These are phyloP conservation scores for Sipha maydis DNA, from an alignment of 2,888 invertebrate genomes.

Conservation along the genomic window DNA sequence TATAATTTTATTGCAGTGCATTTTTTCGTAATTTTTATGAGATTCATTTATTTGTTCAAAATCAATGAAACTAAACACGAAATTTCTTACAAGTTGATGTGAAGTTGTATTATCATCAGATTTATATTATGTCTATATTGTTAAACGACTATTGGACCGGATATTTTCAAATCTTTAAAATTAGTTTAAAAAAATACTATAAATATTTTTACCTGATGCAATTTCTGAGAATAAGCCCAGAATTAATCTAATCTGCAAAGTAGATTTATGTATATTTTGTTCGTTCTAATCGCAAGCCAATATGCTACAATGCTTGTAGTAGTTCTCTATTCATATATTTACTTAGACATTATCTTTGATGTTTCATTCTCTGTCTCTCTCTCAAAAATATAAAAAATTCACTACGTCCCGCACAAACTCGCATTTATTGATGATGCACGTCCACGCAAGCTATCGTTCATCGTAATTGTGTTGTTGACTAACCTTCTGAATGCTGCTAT, in stretches of 20 bases:
- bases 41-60: no score
- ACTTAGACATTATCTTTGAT: no score
- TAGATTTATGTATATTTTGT: not conserved
- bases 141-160: not conserved
- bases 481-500: not conserved
- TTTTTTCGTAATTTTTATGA: not conserved
- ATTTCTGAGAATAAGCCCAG: not conserved
- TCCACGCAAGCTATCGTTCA: not conserved
- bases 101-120: not conserved
- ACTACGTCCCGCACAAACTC: not conserved
- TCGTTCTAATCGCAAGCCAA: not conserved
- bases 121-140: not conserved
- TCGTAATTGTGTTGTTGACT: not conserved
- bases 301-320: not conserved
- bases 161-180: not conserved
- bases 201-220: not conserved
- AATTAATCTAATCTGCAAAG: constrained; percentile 7
- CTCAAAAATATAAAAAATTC: not conserved
- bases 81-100: no score
- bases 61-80: no score
- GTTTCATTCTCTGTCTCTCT: no score
- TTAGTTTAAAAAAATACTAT: not conserved
- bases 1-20: not conserved
- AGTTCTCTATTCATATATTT: no score
- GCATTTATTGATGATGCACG: not conserved